Evolutionary conservation across 1,140 invertebrate genomes (phyloP), one percentile per base, ranked within the genome.

Genomic region (Drosophila mauritiana): DNA sequence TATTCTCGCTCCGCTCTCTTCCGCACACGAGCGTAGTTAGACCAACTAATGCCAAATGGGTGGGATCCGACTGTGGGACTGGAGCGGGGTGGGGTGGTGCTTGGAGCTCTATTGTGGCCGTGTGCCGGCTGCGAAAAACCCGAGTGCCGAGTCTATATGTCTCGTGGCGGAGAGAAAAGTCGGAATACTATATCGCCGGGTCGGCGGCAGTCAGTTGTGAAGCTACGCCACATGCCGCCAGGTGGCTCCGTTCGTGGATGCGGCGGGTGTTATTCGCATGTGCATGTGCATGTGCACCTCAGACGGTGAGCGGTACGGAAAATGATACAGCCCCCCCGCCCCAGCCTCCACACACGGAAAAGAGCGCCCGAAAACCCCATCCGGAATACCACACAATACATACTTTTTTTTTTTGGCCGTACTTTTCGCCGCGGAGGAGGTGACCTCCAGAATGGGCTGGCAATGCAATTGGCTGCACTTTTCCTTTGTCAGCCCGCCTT

Each of bases 151-250:
- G 48, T 49, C 56, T n/a, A 20, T 34, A 10, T 27, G 68, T 72
- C 48, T 73, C 70, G 56, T 17, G 65, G 25, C 57, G 43, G 45
- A 59, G 80, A 73, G 43, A 45, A 49, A 57, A 70, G 73, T 73
- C 68, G 78, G 78, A 80, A 78, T 73, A 65, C 34, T 64, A 53
- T 39, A 65, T 69, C 82, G 78, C 68, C 74, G 82, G 82, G 80
- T 46, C 65, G 48, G 48, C n/a, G 59, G 59, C 31, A 51, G 73
- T 88, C 79, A 88, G 83, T 88, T 80, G 70, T 73, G 78, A 88
- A 88, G 75, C 67, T 88, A 79, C 75, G 82, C 79, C 83, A 88
- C 83, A 85, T 80, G 83, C 83, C 83, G 84, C 65, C 82, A 83
- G 83, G 84, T 86, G 84, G 84, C 84, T 37, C 63, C 81, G 64